Evolutionary conservation across 2,888 invertebrate genomes (phyloP).

Genomic region (Caenorhabditis sp.): DNA sequence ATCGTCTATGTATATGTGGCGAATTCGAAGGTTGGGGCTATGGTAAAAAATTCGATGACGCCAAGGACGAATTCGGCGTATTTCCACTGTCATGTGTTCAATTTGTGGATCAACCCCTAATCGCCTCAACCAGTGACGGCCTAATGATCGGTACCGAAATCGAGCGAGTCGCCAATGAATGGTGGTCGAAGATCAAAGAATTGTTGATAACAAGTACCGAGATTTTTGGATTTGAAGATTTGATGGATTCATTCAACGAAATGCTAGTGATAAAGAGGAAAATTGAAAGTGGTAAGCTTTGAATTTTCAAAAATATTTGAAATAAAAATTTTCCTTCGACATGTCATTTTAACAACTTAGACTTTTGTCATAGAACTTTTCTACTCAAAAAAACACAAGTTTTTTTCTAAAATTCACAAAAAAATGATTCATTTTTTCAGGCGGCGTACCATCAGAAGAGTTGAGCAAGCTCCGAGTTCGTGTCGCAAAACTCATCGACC

Average conservation of each 20-base stretch:
- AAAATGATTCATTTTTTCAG: conserved; percentile 24
- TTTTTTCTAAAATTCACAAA: no score
- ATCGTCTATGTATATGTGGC: conserved; percentile 29
- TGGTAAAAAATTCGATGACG: conserved; percentile 33
- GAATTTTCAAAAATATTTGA: neutral
- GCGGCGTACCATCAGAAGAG: conserved; percentile 50
- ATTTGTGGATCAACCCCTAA: conserved; percentile 27
- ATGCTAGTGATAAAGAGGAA: conserved; percentile 32
- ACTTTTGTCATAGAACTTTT: no score
- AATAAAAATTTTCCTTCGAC: no score
- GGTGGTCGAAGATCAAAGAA: conserved; percentile 43
- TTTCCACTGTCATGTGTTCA: conserved; percentile 27
- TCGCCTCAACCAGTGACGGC: conserved; percentile 36
- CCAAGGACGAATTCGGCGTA: conserved; percentile 19
- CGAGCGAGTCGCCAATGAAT: conserved; percentile 17
- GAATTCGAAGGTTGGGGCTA: conserved; percentile 26
- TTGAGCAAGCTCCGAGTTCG: conserved; percentile 37
- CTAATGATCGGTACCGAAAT: conserved; percentile 32
- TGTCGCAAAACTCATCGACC: conserved; percentile 43
- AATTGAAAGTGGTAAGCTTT: conserved; percentile 25
- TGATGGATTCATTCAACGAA: conserved; percentile 35
- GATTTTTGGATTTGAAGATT: conserved; percentile 18
- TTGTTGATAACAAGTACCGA: conserved; percentile 18
- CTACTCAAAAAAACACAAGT: no score
- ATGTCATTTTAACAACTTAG: neutral